Conservation (phyloP, 1,140 invertebrate species). For the Megathymus violae region DNA sequence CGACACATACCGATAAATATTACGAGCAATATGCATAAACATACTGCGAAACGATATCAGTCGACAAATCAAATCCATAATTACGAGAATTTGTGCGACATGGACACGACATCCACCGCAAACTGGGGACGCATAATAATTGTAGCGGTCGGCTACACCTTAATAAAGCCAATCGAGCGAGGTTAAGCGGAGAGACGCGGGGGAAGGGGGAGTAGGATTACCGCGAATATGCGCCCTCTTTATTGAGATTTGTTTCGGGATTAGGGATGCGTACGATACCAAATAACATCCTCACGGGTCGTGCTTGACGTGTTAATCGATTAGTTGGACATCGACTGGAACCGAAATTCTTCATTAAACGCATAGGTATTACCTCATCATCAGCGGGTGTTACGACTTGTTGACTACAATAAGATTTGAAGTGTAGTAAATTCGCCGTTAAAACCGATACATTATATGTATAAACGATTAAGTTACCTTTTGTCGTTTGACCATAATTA, state of each 20-base stretch:
- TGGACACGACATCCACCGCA: constrained; percentile 76
- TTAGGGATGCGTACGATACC: constrained; percentile 71
- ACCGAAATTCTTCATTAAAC: no score
- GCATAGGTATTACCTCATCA: no score
- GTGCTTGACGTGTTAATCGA: constrained; percentile 10
- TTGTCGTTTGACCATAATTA: no score
- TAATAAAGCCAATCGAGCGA: constrained; percentile 81
- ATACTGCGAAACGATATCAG: constrained; percentile 52
- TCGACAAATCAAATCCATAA: constrained; percentile 77
- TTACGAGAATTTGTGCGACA: constrained; percentile 73
- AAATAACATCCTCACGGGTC: constrained; percentile 47
- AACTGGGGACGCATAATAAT: constrained; percentile 83
- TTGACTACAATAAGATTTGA: no score
- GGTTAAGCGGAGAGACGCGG: constrained; percentile 40
- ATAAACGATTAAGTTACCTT: no score
- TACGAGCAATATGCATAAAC: constrained; percentile 20
- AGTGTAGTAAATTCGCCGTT: no score
- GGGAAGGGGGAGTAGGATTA: constrained; percentile 66
- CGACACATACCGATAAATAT: no score
- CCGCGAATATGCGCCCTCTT: constrained; percentile 68
- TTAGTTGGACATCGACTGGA: constrained; percentile 4
- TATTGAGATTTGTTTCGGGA: constrained; percentile 83
- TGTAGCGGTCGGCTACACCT: constrained; percentile 81
- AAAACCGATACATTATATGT: no score
- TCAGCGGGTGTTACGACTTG: no score